Base-by-base conservation (phyloP, 2,113 vertebrate genomes). In the Dasypus novemcinctus region DNA sequence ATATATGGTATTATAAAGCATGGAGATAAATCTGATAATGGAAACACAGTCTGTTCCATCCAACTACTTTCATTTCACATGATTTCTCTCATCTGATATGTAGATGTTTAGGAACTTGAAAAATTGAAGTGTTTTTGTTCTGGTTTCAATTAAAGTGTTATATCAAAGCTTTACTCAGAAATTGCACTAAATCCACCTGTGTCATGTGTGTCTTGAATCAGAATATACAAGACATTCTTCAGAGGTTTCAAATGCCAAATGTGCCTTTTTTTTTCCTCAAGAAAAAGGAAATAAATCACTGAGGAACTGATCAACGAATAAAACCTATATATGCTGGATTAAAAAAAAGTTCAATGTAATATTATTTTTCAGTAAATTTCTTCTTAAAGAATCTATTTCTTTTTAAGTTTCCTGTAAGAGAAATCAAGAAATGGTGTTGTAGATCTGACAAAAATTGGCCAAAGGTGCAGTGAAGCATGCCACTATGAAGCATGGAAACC, bases 91-190 rank as follows among this genome's bases (percentile, higher is more conserved):
- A 64, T 94, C 90, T 94, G 61, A 91, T 69, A 23, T 41, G 41
- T 27, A 87, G 38, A 64, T 46, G 8, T 11, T 71, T 18, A 63
- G 49, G 21, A 68, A 69, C 14, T 23, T 27, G 57, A 91, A 20
- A 88, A 82, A 72, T 59, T 0, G 46, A 49, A 79, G 7, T 57
- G 1, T 23, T 13, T 41, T 11, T 41, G 14, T 68, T 21, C 36
- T 61, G 27, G 12, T 87, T 95, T 93, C 36, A 87, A 52, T 81
- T 82, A 52, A 75, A 87, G n/a, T 86, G 5, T n/a, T 21, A 46
- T 52, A 86, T 52, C n/a, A 94, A 95, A 79, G 10, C 11, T 94
- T 94, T 72, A 79, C 57, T 63, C 25, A 69, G n/a, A 74, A 57
- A 93, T 66, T 74, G 11, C 7, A 63, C 13, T 29, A 81, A 41